Base-by-base conservation (phyloP, 2,888 invertebrate species). In the Melieria omissa region DNA sequence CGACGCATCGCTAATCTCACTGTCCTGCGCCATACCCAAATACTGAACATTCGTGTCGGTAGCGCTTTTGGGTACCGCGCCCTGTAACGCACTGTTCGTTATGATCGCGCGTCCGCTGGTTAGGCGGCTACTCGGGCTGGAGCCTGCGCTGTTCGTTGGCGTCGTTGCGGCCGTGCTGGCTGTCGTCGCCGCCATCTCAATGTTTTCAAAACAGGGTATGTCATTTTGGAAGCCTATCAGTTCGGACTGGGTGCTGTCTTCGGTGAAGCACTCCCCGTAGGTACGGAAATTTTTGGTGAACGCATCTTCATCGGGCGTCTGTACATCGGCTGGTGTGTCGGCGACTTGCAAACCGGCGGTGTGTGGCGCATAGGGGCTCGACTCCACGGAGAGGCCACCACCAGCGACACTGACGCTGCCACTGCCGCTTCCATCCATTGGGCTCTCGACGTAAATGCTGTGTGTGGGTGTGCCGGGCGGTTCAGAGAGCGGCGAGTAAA, bases 171-270 rank as follows among this genome's bases (percentile, higher is more conserved):
- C 73, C 55, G 57, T 54, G 61, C 45, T 41, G 14, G 47, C 63
- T 61, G 2, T 75, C 54, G 69, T 49, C 62, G 71, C 64, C n/a
- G n/a, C 64, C 66, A 78, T 62, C 9, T 79, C 83, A 9, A 84
- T 84, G 12, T 81, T 84, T 70, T 85, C 83, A 73, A 84, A 84
- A 49, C 84, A 84, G 8, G 84, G 84, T 77, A 84, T 85, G 73
- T 84, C 82, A 72, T 84, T 84, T 71, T 84, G 84, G 65, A 85
- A 84, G 29, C 82, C 84, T 62, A 84, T 84, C 45, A 84, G 73
- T 57, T 83, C 85, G 14, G 79, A 73, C 76, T 85, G 77, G 3
- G 75, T 79, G 61, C 77, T 79, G 60, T 83, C 82, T 54, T 79
- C 82, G 65, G 76, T 79, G 72, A 78, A 78, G 55, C 76, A 75